Conservation (phyloP, 2,113 vertebrate genomes). For the Lampris megalopsis region DNA sequence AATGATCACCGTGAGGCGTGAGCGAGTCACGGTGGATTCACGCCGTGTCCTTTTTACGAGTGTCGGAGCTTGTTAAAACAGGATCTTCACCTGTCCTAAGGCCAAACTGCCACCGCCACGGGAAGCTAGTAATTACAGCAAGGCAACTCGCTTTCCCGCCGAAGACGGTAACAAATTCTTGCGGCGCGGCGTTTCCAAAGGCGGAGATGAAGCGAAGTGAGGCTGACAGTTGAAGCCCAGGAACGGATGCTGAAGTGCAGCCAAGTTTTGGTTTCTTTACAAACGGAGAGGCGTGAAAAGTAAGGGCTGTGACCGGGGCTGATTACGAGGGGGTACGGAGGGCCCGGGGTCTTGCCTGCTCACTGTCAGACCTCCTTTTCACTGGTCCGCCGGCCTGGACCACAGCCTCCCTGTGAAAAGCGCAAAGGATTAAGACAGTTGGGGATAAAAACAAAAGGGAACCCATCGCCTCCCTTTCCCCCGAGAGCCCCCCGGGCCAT, state of each 20-base stretch:
- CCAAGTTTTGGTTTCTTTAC: constrained; percentile 25
- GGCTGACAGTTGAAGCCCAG: constrained; percentile 25
- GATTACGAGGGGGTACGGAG: constrained; percentile 13
- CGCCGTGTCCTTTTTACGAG: neutral
- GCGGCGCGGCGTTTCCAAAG: constrained; percentile 15
- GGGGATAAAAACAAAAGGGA: constrained; percentile 60
- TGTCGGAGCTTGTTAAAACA: constrained; percentile 24
- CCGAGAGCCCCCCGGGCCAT: constrained; percentile 24
- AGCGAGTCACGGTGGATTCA: constrained; percentile 11
- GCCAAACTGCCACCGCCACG: constrained; percentile 40
- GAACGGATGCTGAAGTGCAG: constrained; percentile 5
- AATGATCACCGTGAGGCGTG: constrained; percentile 9
- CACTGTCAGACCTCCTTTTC: constrained; percentile 30
- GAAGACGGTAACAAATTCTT: constrained; percentile 21
- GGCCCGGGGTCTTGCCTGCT: constrained; percentile 34
- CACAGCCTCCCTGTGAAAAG: constrained; percentile 50
- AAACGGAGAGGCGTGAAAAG: constrained; percentile 22
- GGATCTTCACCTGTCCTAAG: constrained; percentile 35
- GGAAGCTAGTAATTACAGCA: constrained; percentile 24
- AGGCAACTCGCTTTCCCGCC: neutral
- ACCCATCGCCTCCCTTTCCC: constrained; percentile 29
- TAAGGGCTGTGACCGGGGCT: constrained; percentile 6
- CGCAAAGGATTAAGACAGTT: constrained; percentile 68
- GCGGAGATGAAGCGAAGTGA: constrained; percentile 11
- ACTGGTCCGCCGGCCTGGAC: constrained; percentile 17